phyloP scores from a whole-genome alignment of 2,888 invertebrate genomes.

The Tenodera sinensis region DNA sequence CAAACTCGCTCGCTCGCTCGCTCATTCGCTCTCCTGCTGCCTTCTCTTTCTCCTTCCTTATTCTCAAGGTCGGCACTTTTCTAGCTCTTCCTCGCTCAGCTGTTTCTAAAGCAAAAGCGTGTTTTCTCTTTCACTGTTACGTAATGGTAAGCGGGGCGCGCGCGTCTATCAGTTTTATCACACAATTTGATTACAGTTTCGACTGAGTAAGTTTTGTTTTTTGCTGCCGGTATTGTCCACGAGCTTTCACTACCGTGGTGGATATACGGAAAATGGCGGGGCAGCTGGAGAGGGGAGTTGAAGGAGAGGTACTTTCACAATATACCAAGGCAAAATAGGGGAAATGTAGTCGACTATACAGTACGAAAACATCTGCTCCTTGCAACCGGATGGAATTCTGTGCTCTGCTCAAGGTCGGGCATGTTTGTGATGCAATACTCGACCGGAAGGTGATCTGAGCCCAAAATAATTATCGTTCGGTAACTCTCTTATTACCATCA shows the following conservation, averaged over 20 bases:
- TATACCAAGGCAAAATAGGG: slow-evolving; percentile 22
- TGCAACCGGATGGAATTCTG: neutral
- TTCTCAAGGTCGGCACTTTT: neutral
- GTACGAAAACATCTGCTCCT: neutral
- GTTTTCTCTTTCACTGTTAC: neutral
- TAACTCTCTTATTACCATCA: too few species aligned
- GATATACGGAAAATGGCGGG: slow-evolving; percentile 19
- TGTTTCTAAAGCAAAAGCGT: neutral
- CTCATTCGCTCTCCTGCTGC: neutral
- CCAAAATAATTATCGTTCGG: too few species aligned
- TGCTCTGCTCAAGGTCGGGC: neutral
- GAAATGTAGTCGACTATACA: neutral
- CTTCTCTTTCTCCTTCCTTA: neutral
- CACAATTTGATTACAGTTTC: neutral
- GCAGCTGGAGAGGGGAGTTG: neutral
- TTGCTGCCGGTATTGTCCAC: neutral
- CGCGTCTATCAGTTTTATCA: neutral
- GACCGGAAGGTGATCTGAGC: too few species aligned
- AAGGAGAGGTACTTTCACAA: slow-evolving; percentile 23
- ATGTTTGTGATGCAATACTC: too few species aligned
- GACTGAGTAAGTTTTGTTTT: neutral
- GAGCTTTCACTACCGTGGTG: slow-evolving; percentile 16
- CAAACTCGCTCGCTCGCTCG: neutral
- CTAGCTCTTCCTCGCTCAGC: neutral
- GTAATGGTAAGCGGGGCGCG: neutral